phyloP scores from a whole-genome alignment of 2,888 invertebrate genomes.

The Cataglyphis cursor region DNA sequence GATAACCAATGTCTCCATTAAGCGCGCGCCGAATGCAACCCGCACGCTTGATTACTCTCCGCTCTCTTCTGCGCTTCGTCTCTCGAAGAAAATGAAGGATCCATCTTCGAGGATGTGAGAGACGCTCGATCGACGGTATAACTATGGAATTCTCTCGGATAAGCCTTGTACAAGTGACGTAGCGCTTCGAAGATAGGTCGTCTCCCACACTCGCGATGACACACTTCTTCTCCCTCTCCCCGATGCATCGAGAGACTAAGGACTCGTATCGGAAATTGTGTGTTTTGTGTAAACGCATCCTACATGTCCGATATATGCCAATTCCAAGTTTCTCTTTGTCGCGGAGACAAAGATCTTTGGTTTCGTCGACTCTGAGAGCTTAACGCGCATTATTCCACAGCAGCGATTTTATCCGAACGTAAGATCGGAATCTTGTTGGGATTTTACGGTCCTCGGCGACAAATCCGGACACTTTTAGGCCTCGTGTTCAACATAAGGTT shows the following conservation, averaged over 20 bases:
- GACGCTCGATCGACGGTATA: constrained; percentile 61
- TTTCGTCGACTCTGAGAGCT: constrained; percentile 27
- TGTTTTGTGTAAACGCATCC: constrained; percentile 2
- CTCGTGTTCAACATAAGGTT: not conserved
- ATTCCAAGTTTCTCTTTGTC: not conserved
- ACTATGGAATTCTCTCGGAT: constrained; percentile 32
- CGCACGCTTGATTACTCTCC: constrained; percentile 62
- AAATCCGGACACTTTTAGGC: constrained; percentile 57
- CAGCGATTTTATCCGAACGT: constrained; percentile 70
- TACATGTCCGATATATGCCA: not conserved
- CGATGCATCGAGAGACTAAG: not conserved
- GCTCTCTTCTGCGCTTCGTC: constrained; percentile 46
- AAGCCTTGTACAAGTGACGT: not conserved
- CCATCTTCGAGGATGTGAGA: not conserved
- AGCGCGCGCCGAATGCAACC: constrained; percentile 68
- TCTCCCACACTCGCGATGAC: not conserved
- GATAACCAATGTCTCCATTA: constrained; percentile 79
- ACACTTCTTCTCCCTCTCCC: not conserved
- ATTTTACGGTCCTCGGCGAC: constrained; percentile 57
- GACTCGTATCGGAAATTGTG: constrained; percentile 29
- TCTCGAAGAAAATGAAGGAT: constrained; percentile 14
- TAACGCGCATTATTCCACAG: constrained; percentile 65
- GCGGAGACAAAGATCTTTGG: not conserved
- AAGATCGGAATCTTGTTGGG: constrained; percentile 61
- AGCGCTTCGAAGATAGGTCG: not conserved